These are phyloP conservation scores for Pocillopora damicornis DNA, from an alignment of 64 coral and sea anemone species.

Conservation along the genomic window DNA sequence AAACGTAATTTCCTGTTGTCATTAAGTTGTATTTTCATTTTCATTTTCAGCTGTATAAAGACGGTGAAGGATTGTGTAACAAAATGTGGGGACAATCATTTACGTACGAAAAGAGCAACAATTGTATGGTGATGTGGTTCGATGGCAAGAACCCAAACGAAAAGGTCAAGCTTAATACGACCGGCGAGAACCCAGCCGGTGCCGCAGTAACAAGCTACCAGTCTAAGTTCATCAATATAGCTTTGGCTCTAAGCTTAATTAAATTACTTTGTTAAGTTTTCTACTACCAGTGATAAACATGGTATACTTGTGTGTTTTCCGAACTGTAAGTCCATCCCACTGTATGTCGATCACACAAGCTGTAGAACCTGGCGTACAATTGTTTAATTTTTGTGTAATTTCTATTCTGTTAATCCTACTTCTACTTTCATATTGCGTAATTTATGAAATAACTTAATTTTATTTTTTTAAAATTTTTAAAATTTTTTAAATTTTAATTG, in stretches of 20 bases:
- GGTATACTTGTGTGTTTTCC: not conserved
- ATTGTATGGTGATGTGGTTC: conserved; percentile 82
- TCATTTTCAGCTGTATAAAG: conserved; percentile 52
- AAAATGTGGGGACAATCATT: conserved; percentile 75
- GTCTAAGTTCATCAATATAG: not conserved
- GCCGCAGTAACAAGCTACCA: not conserved
- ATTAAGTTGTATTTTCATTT: too few relatives aligned
- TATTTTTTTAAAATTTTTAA: too few relatives aligned
- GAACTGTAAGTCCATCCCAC: too few relatives aligned
- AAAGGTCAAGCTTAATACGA: conserved; percentile 9
- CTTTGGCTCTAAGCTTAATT: not conserved
- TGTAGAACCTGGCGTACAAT: too few relatives aligned
- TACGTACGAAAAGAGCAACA: conserved; percentile 65
- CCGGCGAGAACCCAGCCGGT: not conserved
- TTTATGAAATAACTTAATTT: too few relatives aligned
- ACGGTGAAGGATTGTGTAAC: conserved; percentile 76
- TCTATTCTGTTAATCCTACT: too few relatives aligned
- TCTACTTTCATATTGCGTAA: too few relatives aligned
- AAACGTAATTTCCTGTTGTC: too few relatives aligned
- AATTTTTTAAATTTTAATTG: too few relatives aligned
- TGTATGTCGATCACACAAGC: too few relatives aligned
- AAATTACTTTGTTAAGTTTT: not conserved
- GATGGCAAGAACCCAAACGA: conserved; percentile 62
- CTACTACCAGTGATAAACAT: not conserved
- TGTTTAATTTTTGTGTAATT: too few relatives aligned